phyloP scores from a whole-genome alignment of 2,113 vertebrate species.

The Lepidothrix coronata region DNA sequence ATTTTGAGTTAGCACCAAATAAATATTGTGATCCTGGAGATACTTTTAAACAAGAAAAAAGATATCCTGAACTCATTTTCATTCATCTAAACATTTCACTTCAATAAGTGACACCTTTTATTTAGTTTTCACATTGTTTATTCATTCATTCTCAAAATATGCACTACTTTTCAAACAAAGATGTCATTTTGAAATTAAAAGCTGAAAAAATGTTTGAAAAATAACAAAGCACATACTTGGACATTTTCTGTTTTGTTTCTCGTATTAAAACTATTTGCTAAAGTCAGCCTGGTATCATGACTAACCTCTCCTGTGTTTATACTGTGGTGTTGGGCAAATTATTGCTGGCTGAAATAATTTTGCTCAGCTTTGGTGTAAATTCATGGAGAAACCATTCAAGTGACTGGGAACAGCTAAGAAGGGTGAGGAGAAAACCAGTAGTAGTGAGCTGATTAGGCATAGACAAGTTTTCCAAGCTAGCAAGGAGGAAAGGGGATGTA shows the following conservation, averaged over 20 bases:
- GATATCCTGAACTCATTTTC: background rate
- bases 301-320: background rate
- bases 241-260: background rate
- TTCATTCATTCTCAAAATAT: background rate
- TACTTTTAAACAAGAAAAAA: background rate
- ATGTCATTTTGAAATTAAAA: background rate
- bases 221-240: slow-evolving; percentile 4
- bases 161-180: background rate
- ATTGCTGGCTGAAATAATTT: background rate
- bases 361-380: background rate
- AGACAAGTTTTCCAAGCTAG: background rate
- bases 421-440: background rate
- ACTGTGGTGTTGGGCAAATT: background rate
- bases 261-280: background rate
- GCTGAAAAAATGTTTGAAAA: background rate
- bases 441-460: background rate
- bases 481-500: background rate
- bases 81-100: slow-evolving; percentile 8
- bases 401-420: background rate
- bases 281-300: background rate
- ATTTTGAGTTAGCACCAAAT: background rate
- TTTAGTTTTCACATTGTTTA: slow-evolving; percentile 14
- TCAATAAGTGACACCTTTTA: background rate
- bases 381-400: background rate
- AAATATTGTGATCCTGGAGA: background rate